Conservation (phyloP, 1,140 invertebrate species). For the Camponotus floridanus region DNA sequence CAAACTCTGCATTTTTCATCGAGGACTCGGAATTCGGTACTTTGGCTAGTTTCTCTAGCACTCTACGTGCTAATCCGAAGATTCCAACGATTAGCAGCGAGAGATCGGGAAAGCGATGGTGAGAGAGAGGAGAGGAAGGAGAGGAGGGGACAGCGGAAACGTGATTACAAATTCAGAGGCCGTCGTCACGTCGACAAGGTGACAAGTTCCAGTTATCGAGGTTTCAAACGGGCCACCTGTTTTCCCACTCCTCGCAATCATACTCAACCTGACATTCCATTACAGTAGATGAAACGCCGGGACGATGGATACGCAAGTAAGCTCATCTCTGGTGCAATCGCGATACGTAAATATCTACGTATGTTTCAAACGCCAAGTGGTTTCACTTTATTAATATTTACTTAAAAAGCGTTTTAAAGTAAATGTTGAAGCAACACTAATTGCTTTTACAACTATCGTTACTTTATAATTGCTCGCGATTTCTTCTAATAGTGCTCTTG, state of each 20-base stretch:
- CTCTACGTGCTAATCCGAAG: conserved; percentile 56
- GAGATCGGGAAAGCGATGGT: conserved; percentile 7
- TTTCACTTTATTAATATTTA: background rate
- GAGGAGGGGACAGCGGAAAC: background rate
- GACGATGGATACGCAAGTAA: conserved; percentile 1
- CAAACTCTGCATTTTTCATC: background rate
- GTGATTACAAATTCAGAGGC: conserved; percentile 67
- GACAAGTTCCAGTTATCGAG: conserved; percentile 62
- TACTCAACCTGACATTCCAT: conserved; percentile 28
- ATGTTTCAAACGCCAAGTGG: background rate
- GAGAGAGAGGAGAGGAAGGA: background rate
- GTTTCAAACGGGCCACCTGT: conserved; percentile 58
- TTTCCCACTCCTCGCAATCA: conserved; percentile 24
- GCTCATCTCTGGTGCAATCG: conserved; percentile 5
- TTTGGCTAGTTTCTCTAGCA: conserved; percentile 3
- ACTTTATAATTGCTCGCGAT: background rate
- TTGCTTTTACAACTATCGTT: background rate
- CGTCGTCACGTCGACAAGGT: conserved; percentile 58
- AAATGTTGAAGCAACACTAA: background rate
- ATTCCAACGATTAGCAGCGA: conserved; percentile 46
- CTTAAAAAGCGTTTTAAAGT: background rate
- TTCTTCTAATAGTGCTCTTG: background rate
- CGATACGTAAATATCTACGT: background rate
- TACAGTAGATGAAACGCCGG: conserved; percentile 34
- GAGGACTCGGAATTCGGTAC: conserved; percentile 29